Evolutionary conservation across 1,140 invertebrate genomes (phyloP).

Genomic region (Orchesella cincta): DNA sequence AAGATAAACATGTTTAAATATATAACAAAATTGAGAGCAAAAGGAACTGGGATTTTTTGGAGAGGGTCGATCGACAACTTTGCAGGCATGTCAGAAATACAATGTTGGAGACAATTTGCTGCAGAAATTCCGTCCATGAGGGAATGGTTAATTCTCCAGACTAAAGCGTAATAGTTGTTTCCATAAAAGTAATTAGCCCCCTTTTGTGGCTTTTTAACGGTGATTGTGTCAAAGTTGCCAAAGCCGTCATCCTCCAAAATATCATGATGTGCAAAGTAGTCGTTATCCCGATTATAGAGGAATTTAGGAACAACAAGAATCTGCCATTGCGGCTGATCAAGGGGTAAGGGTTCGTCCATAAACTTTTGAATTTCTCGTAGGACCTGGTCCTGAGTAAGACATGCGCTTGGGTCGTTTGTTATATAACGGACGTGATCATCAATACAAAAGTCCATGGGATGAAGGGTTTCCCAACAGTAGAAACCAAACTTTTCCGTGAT

Average conservation of each 20-base stretch:
- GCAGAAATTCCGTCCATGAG: constrained; percentile 20
- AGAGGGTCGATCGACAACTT: constrained; percentile 7
- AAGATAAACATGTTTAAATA: background rate
- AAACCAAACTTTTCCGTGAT: constrained; percentile 25
- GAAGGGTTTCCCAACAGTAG: constrained; percentile 36
- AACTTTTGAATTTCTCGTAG: constrained; percentile 38
- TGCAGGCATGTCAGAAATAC: constrained; percentile 22
- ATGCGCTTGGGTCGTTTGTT: background rate
- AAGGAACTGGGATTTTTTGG: background rate
- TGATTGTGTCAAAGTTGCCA: constrained; percentile 21
- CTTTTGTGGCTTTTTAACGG: background rate
- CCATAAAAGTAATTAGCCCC: background rate
- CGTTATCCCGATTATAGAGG: background rate
- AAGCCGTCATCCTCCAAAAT: constrained; percentile 1
- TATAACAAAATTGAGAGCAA: background rate
- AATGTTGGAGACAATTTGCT: constrained; percentile 9
- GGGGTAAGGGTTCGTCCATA: constrained; percentile 36
- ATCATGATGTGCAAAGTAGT: background rate
- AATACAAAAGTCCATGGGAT: constrained; percentile 35
- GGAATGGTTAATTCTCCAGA: constrained; percentile 25
- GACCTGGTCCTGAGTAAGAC: constrained; percentile 32
- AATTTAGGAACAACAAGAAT: constrained; percentile 41
- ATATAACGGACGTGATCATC: constrained; percentile 40
- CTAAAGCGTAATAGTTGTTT: constrained; percentile 14
- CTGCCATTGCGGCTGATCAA: constrained; percentile 42